These are phyloP conservation scores for rabbit (Oryctolagus cuniculus) DNA, from an alignment of 2,113 vertebrate genomes.

Conservation along the genomic window DNA sequence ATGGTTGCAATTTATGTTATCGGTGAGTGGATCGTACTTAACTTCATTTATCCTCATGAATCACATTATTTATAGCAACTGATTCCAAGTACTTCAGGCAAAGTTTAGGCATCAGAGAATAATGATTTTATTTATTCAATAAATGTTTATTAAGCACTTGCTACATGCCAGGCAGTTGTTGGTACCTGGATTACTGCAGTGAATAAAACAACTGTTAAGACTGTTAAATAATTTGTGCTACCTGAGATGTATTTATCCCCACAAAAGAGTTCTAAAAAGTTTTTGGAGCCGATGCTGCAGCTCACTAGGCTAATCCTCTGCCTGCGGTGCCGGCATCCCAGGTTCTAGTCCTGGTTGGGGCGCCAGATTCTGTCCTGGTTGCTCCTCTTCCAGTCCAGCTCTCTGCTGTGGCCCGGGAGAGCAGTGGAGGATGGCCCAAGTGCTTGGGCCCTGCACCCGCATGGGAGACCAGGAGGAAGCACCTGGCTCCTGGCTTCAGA, in stretches of 20 bases:
- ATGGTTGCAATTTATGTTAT: background rate
- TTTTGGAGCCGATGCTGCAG: too few species aligned
- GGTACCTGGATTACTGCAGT: background rate
- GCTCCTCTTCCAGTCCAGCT: too few species aligned
- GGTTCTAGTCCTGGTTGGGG: too few species aligned
- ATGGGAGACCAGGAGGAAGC: too few species aligned
- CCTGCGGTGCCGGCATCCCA: too few species aligned
- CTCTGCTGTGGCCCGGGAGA: too few species aligned
- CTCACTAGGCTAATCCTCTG: too few species aligned
- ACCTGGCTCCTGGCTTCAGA: too few species aligned
- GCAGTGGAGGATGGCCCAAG: too few species aligned
- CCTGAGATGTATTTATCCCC: conserved; percentile 13
- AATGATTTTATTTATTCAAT: conserved; percentile 8
- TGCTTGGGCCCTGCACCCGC: too few species aligned
- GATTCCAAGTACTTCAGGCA: background rate
- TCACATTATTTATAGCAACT: background rate
- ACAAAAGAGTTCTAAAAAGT: background rate
- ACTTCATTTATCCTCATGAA: background rate
- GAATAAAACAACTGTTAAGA: background rate
- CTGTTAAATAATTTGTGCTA: background rate
- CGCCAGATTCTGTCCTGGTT: too few species aligned
- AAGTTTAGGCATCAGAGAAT: background rate
- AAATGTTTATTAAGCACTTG: background rate
- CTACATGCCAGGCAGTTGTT: background rate
- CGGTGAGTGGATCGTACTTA: background rate